phyloP scores from a whole-genome alignment of 2,797 vertebrate species.

The Cryptoprocta ferox region DNA sequence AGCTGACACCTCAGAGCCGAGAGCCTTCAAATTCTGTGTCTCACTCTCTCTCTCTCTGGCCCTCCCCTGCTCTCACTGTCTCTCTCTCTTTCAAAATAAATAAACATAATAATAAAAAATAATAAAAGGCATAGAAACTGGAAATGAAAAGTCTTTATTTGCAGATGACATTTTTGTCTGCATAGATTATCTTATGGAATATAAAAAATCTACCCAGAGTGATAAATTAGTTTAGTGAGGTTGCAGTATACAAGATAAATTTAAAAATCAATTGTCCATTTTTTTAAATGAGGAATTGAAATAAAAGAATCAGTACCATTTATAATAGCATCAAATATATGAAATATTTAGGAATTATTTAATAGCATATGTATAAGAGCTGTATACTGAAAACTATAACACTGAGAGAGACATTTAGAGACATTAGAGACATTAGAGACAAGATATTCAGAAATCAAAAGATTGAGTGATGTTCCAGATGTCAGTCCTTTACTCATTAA shows the following conservation, averaged over 20 bases:
- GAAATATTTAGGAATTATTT: not conserved
- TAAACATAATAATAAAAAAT: too few species aligned
- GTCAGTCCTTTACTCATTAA: not conserved
- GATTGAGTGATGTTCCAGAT: not conserved
- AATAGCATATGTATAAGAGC: not conserved
- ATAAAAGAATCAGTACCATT: not conserved
- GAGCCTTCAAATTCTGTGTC: too few species aligned
- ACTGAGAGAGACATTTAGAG: not conserved
- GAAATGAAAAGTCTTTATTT: not conserved
- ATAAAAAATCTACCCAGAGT: not conserved
- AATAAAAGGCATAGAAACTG: not conserved
- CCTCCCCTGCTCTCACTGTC: too few species aligned
- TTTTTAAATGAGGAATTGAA: not conserved
- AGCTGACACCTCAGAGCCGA: too few species aligned
- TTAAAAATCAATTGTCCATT: not conserved
- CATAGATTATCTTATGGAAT: not conserved
- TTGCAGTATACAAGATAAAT: not conserved
- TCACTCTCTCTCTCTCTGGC: too few species aligned
- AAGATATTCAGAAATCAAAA: not conserved
- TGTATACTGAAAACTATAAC: not conserved
- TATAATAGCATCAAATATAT: not conserved
- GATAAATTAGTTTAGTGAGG: not conserved
- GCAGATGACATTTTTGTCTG: not conserved
- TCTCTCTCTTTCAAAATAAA: too few species aligned
- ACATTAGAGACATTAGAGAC: not conserved